Conservation (phyloP, 2,797 vertebrate genomes). For the Sebastes taczanowskii region DNA sequence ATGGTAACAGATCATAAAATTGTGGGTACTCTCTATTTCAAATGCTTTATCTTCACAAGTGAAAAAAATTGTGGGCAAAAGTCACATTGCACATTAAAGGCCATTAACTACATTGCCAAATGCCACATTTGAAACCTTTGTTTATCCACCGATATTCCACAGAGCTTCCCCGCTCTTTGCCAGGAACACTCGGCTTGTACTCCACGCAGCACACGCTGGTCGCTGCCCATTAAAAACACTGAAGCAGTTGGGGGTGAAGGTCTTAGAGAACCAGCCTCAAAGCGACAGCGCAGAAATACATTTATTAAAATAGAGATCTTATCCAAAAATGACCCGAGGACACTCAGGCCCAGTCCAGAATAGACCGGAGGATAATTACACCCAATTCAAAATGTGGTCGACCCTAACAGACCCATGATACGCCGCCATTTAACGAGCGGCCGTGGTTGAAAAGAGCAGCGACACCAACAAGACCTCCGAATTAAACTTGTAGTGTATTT, state of each 20-base stretch:
- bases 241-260: not conserved
- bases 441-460: not conserved
- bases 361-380: not conserved
- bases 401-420: not conserved
- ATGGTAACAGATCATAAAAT: slow-evolving; percentile 12
- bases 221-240: slow-evolving; percentile 11
- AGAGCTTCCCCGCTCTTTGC: not conserved
- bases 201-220: slow-evolving; percentile 7
- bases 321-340: not conserved
- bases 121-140: slow-evolving; percentile 14
- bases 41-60: slow-evolving; percentile 21
- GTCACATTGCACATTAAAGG: not conserved
- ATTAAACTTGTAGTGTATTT: not conserved
- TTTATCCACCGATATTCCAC: not conserved
- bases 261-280: not conserved
- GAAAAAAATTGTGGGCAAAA: not conserved
- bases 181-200: not conserved
- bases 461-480: not conserved
- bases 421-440: not conserved
- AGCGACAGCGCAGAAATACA: not conserved
- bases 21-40: slow-evolving; percentile 1
- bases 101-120: slow-evolving; percentile 11
- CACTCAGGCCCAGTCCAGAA: not conserved
- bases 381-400: not conserved
- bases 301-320: slow-evolving; percentile 2